Conservation (phyloP, 2,113 vertebrate species). For the Scortum barcoo region DNA sequence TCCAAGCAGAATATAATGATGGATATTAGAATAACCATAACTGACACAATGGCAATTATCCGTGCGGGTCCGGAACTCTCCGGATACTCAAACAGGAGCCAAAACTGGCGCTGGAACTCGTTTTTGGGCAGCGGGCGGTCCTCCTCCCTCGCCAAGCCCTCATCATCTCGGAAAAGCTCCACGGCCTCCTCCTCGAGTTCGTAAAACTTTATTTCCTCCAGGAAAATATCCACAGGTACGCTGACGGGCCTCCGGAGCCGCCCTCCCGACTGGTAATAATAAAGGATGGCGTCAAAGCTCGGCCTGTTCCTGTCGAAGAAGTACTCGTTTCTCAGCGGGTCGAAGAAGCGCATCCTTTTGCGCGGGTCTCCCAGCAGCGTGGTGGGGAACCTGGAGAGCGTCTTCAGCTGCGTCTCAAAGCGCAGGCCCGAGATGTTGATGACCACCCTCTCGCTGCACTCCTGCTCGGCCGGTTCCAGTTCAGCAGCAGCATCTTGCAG, state of each 20-base stretch:
- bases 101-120: conserved; percentile 89
- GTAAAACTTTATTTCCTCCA: conserved; percentile 95
- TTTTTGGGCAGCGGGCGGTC: conserved; percentile 89
- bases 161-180: conserved; percentile 89
- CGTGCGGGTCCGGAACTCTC: conserved; percentile 91
- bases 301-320: conserved; percentile 96
- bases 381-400: conserved; percentile 90
- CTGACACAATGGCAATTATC: conserved; percentile 91
- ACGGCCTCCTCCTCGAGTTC: conserved; percentile 90
- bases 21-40: conserved; percentile 91
- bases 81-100: conserved; percentile 92
- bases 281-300: conserved; percentile 95
- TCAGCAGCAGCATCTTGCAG: conserved; percentile 70
- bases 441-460: conserved; percentile 90
- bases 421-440: conserved; percentile 96
- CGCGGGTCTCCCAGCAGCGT: conserved; percentile 92
- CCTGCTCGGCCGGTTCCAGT: conserved; percentile 78
- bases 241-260: conserved; percentile 90
- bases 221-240: conserved; percentile 93
- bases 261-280: conserved; percentile 95
- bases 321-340: conserved; percentile 93
- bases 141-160: conserved; percentile 90
- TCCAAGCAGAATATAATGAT: conserved; percentile 94
- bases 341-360: conserved; percentile 93
- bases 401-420: conserved; percentile 94